A percentile compares a stretch with the other conserved stretches of the same genome.
Conservation (phyloP, 2,888 invertebrate genomes). For the Ephialtes manifestator region DNA sequence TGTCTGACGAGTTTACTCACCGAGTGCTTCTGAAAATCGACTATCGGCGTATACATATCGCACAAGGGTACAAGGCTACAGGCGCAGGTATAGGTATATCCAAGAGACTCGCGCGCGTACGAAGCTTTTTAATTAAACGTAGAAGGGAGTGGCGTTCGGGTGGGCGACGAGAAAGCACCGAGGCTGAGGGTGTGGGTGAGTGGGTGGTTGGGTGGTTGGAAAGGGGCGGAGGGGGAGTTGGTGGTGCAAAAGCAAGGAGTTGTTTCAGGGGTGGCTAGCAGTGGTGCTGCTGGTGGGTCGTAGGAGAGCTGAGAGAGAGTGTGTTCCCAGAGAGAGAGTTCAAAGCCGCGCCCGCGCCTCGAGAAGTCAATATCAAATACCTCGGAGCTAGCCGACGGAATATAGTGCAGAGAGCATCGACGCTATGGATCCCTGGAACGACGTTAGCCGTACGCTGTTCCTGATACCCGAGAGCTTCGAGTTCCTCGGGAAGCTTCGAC, state of each 20-base stretch:
- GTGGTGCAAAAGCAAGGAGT: conserved; percentile 61
- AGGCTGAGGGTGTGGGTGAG: background rate
- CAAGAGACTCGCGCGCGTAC: conserved; percentile 66
- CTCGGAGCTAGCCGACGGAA: conserved; percentile 83
- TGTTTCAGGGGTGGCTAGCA: conserved; percentile 44
- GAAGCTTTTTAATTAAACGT: conserved; percentile 82
- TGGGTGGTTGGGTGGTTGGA: too few species aligned
- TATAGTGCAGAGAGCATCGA: conserved; percentile 53
- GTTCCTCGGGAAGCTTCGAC: conserved; percentile 15
- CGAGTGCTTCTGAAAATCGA: conserved; percentile 48
- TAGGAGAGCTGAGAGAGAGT: conserved; percentile 27
- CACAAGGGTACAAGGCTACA: conserved; percentile 27
- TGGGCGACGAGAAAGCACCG: conserved; percentile 55
- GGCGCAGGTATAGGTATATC: conserved; percentile 54
- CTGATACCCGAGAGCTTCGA: conserved; percentile 48
- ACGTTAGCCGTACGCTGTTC: conserved; percentile 60
- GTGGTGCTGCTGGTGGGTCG: conserved; percentile 19
- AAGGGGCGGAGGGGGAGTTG: too few species aligned
- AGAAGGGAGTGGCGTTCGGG: conserved; percentile 67
- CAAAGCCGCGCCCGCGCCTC: conserved; percentile 78
- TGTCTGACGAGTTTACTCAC: conserved; percentile 1
- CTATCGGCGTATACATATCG: conserved; percentile 65
- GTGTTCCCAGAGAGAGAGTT: conserved; percentile 60
- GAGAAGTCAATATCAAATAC: conserved; percentile 86
- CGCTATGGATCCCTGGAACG: conserved; percentile 61